phyloP scores from a whole-genome alignment of 2,888 invertebrate species.

The Drosophila quasianomalipes region DNA sequence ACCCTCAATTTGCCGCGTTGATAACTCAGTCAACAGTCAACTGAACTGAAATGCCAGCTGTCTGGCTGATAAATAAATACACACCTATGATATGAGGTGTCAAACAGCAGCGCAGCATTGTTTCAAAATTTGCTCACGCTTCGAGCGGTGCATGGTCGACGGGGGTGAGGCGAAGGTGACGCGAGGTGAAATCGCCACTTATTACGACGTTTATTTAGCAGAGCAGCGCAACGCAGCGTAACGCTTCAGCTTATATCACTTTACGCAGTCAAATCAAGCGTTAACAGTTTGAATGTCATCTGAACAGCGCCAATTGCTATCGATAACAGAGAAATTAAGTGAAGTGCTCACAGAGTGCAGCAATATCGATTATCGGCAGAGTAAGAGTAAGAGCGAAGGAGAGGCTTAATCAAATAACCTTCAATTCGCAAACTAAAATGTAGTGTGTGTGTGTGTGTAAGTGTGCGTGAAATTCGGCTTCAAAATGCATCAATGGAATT shows the following conservation, averaged over 20 bases:
- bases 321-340: constrained; percentile 9
- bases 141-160: constrained; percentile 2
- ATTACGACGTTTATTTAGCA: constrained; percentile 40
- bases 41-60: constrained; percentile 60
- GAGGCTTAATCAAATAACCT: not conserved
- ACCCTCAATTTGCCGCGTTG: constrained; percentile 50
- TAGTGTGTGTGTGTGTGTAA: not conserved
- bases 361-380: constrained; percentile 4
- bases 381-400: not conserved
- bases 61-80: constrained; percentile 56
- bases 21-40: constrained; percentile 64
- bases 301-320: constrained; percentile 22
- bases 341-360: not conserved
- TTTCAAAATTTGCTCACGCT: constrained; percentile 67
- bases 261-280: constrained; percentile 42
- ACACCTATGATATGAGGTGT: constrained; percentile 61
- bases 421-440: not conserved
- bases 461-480: not conserved
- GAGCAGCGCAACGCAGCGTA: constrained; percentile 21
- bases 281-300: constrained; percentile 40
- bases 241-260: constrained; percentile 16
- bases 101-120: constrained; percentile 51
- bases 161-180: constrained; percentile 23
- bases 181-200: constrained; percentile 56
- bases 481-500: rapidly evolving